phyloP scores from a whole-genome alignment of 2,888 invertebrate species.

The Leucoma salicis region DNA sequence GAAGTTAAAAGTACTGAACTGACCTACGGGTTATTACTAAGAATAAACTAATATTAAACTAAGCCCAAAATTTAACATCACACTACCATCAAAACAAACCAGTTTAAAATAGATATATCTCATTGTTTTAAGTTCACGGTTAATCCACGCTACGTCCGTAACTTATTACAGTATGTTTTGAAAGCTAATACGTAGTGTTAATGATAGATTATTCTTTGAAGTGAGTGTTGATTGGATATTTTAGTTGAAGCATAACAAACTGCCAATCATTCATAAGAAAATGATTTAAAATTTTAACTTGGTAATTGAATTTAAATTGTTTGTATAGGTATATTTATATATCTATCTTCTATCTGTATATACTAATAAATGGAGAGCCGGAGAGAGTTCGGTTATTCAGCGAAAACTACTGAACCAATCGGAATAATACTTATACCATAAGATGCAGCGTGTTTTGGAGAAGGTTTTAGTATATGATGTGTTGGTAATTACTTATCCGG shows the following conservation, averaged over 20 bases:
- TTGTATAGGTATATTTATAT: not conserved
- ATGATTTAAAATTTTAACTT: not conserved
- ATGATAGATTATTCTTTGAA: slow-evolving; percentile 3
- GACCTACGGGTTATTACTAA: not conserved
- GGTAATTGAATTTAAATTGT: not conserved
- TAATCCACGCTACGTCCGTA: not conserved
- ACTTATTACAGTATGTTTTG: slow-evolving; percentile 4
- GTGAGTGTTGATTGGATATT: slow-evolving; percentile 6
- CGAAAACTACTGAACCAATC: too few relatives aligned
- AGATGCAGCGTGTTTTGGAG: too few relatives aligned
- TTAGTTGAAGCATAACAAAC: not conserved
- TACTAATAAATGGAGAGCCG: too few relatives aligned
- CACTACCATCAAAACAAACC: not conserved
- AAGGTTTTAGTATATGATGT: too few relatives aligned
- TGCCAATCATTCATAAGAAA: not conserved
- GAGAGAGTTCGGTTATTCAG: too few relatives aligned
- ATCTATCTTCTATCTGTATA: too few relatives aligned
- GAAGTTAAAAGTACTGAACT: not conserved
- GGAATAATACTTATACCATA: too few relatives aligned
- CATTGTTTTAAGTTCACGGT: slow-evolving; percentile 7
- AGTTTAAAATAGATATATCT: not conserved
- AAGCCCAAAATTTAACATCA: not conserved
- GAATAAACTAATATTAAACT: not conserved
- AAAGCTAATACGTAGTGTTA: slow-evolving; percentile 6
- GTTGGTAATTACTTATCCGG: too few relatives aligned